A percentile compares a stretch with the other conserved stretches of the same genome.
phyloP scores from a whole-genome alignment of 2,888 invertebrate genomes.

The Capitulum mitella region DNA sequence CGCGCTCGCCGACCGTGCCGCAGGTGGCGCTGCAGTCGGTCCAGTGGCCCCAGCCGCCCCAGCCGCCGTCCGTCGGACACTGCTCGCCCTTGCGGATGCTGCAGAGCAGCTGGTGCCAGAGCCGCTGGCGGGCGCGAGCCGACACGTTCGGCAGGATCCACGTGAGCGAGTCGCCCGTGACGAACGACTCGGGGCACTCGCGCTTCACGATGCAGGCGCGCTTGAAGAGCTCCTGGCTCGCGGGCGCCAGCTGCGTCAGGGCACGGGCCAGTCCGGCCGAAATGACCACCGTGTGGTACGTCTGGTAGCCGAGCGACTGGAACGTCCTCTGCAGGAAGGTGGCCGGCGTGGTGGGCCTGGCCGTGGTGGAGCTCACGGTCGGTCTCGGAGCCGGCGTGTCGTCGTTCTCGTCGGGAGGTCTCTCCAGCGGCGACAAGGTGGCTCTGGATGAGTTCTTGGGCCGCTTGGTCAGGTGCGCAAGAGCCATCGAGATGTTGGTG shows the following conservation, averaged over 20 bases:
- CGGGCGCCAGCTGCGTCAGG: neutral
- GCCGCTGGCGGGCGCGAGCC: neutral
- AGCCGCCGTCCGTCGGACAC: slow-evolving; percentile 22
- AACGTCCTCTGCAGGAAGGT: neutral
- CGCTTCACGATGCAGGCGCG: neutral
- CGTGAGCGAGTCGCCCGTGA: neutral
- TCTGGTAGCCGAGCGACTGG: no score
- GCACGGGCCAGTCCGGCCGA: neutral
- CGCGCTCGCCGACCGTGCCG: slow-evolving; percentile 1
- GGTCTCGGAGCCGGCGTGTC: neutral
- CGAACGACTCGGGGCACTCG: neutral
- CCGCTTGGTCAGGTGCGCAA: neutral
- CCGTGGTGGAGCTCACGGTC: neutral
- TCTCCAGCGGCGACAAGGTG: neutral
- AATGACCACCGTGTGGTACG: neutral
- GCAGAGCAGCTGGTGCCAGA: slow-evolving; percentile 22
- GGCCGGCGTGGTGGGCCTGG: neutral
- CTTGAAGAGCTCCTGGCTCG: slow-evolving; percentile 18
- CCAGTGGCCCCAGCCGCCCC: neutral
- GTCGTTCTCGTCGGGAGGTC: neutral
- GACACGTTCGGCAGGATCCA: neutral
- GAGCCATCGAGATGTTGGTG: neutral
- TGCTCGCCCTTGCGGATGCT: neutral
- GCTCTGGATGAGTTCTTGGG: neutral
- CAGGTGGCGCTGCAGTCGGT: slow-evolving; percentile 17